These are phyloP conservation scores for Gryllus bimaculatus DNA, from an alignment of 1,140 invertebrate species.

Conservation along the genomic window DNA sequence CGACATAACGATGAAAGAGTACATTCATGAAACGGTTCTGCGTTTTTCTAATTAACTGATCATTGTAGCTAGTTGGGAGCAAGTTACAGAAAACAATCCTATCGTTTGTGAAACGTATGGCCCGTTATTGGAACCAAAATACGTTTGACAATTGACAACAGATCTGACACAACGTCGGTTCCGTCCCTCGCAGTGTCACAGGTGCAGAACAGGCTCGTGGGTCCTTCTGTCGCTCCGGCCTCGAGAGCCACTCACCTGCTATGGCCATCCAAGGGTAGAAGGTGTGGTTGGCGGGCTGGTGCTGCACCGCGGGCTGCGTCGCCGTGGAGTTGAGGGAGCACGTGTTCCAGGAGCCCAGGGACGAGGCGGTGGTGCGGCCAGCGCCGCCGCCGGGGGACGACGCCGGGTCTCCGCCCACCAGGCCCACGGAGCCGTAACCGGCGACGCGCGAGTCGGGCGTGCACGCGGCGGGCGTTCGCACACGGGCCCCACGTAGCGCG, in stretches of 20 bases:
- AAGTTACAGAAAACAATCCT: too few relatives aligned
- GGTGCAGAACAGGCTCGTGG: too few relatives aligned
- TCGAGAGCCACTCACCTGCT: slow-evolving; percentile 64
- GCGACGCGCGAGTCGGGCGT: slow-evolving; percentile 69
- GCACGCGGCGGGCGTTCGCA: slow-evolving; percentile 73
- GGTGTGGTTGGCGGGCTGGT: slow-evolving; percentile 76
- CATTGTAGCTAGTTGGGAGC: too few relatives aligned
- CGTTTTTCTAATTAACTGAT: too few relatives aligned
- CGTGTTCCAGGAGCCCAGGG: slow-evolving; percentile 56
- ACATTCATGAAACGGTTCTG: too few relatives aligned
- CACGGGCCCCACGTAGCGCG: slow-evolving; percentile 48
- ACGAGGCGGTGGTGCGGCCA: slow-evolving; percentile 49
- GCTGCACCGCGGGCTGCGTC: slow-evolving; percentile 61
- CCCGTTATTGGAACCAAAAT: too few relatives aligned
- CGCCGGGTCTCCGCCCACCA: slow-evolving; percentile 61
- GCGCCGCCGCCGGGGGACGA: slow-evolving; percentile 60
- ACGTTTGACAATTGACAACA: too few relatives aligned
- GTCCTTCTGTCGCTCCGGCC: too few relatives aligned
- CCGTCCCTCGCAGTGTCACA: too few relatives aligned
- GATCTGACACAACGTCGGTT: too few relatives aligned
- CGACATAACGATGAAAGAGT: too few relatives aligned
- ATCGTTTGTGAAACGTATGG: too few relatives aligned
- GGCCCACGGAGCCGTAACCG: slow-evolving; percentile 47
- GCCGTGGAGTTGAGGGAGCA: slow-evolving; percentile 63
- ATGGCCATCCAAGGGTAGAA: slow-evolving; percentile 98